A percentile compares a stretch with the other conserved stretches of the same genome.
phyloP scores from a whole-genome alignment of 2,888 invertebrate genomes.

The Phytoseiulus persimilis region DNA sequence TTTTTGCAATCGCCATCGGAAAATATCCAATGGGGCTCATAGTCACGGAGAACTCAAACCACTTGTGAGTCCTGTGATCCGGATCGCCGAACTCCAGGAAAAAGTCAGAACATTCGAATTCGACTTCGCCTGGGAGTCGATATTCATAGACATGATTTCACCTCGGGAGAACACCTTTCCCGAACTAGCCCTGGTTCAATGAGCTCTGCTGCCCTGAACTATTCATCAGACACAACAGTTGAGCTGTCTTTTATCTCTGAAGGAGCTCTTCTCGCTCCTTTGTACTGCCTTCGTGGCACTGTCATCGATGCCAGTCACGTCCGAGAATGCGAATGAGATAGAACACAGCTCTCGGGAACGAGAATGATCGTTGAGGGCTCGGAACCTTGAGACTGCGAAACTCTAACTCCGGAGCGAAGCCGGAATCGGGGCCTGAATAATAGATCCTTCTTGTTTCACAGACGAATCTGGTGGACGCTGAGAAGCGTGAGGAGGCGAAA shows the following conservation, averaged over 20 bases:
- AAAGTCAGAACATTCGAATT: too few species aligned
- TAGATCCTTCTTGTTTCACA: background rate
- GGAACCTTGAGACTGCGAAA: too few species aligned
- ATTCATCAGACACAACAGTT: background rate
- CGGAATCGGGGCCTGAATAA: background rate
- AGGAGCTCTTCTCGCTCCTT: background rate
- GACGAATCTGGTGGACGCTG: slow-evolving; percentile 48
- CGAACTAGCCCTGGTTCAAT: background rate
- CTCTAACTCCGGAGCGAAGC: too few species aligned
- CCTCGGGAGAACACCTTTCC: background rate
- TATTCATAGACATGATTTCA: background rate
- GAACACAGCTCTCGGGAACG: background rate
- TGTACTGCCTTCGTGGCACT: background rate
- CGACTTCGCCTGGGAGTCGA: background rate
- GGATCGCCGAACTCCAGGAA: too few species aligned
- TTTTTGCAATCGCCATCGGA: too few species aligned
- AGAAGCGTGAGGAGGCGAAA: slow-evolving; percentile 81
- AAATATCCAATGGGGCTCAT: too few species aligned
- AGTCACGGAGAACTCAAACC: too few species aligned
- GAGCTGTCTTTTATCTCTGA: background rate
- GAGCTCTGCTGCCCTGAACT: background rate
- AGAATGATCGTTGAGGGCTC: background rate
- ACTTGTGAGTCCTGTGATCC: too few species aligned
- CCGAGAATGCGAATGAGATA: background rate
- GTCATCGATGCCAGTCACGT: background rate